Base-by-base conservation (phyloP, 2,888 invertebrate genomes). In the Aplocera efformata region DNA sequence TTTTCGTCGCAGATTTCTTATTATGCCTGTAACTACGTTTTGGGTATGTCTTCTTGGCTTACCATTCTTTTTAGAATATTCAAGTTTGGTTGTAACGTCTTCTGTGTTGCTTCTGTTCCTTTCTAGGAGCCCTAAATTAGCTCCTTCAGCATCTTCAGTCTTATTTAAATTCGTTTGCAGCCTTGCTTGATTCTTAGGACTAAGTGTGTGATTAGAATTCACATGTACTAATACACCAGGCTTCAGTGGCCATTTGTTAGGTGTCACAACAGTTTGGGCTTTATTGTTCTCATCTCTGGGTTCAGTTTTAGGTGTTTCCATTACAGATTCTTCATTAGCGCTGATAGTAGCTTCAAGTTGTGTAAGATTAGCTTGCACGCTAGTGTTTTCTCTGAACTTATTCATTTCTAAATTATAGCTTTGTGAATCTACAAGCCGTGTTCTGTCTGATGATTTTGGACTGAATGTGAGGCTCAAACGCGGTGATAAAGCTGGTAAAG, bases 201-300 rank as follows among this genome's bases (percentile, higher is more conserved):
- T 90, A 8, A 91, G 67, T 58, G 93, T 94, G 74, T 94, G 94
- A 73, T 94, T 92, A 40, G 94, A 94, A 82, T 96, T 96, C 11
- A 96, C 93, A 72, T 96, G 96, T 32, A 96, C 94, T 64, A 96
- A 89, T 36, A 96, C 96, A 35, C 96, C 96, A 1, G 96, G 96
- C 67, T 95, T 94, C 45, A 96, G 80, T 6, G 96, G 96, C 96
- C 96, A 97, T 70, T 94, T 93, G 56, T 89, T 92, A 2, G 91
- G 90, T 10, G 92, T 90, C 11, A 74, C 72, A 22, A 76, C 72
- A 46, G 72, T 70, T 64, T 82, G 77, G 20, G 52, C 56, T 56
- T 76, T 78, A 55, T 73, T 60, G 1, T 49, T 56, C 23, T 79
- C 72, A 29, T 40, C 59, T 60, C 70, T 75, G 23, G 63, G 56